phyloP scores from a whole-genome alignment of 2,888 invertebrate genomes.

The Pseudococcus jackbeardsleyi region DNA sequence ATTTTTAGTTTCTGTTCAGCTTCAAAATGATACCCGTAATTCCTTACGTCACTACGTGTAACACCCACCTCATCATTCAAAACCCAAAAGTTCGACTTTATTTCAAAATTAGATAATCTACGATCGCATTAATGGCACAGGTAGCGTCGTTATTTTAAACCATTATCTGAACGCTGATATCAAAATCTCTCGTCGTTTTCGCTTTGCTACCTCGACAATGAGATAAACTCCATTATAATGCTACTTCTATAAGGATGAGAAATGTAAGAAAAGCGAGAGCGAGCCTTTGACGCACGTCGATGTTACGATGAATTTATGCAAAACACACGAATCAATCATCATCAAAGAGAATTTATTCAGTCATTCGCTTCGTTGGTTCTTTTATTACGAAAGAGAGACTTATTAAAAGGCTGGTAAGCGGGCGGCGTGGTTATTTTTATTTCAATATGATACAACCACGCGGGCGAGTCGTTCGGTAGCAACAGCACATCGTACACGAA shows the following conservation, averaged over 20 bases:
- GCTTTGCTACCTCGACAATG: background rate
- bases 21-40: no score
- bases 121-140: no score
- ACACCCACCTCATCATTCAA: no score
- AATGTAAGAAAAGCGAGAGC: background rate
- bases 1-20: no score
- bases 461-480: no score
- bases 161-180: background rate
- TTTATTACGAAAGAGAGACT: constrained; percentile 46
- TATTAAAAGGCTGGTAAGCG: background rate
- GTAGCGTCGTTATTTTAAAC: no score
- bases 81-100: no score
- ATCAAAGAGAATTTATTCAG: constrained; percentile 52
- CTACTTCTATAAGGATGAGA: background rate
- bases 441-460: background rate
- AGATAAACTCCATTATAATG: background rate
- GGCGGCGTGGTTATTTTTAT: constrained; percentile 23
- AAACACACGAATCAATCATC: constrained; percentile 44
- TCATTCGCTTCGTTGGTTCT: background rate
- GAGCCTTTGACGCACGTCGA: background rate
- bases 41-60: no score
- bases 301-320: constrained; percentile 7
- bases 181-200: background rate
- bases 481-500: background rate
- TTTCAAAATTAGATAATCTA: background rate